phyloP scores from a whole-genome alignment of 2,113 vertebrate genomes.

The Theristicus caerulescens region DNA sequence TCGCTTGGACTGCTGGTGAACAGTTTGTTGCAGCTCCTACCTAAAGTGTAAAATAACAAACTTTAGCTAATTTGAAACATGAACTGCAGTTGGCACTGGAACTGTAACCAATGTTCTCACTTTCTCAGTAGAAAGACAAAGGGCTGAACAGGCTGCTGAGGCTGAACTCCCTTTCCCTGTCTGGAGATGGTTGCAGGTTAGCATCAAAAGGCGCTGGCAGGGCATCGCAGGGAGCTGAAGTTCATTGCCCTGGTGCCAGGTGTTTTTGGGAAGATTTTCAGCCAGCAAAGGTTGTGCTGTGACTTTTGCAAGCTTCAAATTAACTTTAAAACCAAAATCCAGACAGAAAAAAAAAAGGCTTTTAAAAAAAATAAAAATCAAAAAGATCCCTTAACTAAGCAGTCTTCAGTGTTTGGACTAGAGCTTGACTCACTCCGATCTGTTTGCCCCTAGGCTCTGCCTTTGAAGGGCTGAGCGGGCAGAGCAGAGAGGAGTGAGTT shows the following conservation, averaged over 20 bases:
- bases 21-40: conserved; percentile 40
- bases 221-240: background rate
- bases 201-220: background rate
- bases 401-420: background rate
- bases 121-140: conserved; percentile 22
- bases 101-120: conserved; percentile 10
- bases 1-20: conserved; percentile 32
- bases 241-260: background rate
- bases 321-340: conserved; percentile 15
- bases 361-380: background rate
- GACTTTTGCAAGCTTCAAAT: background rate
- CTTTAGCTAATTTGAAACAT: conserved; percentile 69
- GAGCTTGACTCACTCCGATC: background rate
- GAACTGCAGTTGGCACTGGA: conserved; percentile 38
- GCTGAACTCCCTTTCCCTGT: background rate
- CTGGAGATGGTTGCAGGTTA: background rate
- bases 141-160: background rate
- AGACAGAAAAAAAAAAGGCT: conserved; percentile 33
- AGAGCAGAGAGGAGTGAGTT: background rate
- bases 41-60: conserved; percentile 64
- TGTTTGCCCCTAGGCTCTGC: background rate
- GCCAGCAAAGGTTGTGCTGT: background rate
- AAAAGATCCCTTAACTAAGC: background rate
- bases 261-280: background rate
- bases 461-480: background rate